These are phyloP conservation scores for Lophotriccus pileatus DNA, from an alignment of 2,797 vertebrate species.

Conservation along the genomic window DNA sequence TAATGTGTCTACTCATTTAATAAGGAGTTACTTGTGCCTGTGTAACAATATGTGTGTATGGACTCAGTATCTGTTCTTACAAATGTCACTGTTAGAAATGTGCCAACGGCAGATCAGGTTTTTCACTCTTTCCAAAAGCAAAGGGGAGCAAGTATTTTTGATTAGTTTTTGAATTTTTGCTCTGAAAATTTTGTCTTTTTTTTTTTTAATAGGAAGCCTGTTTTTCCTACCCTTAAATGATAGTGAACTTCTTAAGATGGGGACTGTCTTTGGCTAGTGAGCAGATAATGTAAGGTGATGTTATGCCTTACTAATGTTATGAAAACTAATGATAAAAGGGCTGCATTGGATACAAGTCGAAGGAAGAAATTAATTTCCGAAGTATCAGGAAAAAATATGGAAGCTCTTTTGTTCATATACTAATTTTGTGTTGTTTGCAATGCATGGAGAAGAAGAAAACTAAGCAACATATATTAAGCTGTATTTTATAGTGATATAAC, in stretches of 20 bases:
- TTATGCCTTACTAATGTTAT: neutral
- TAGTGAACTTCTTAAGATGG: neutral
- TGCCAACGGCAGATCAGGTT: neutral
- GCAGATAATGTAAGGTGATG: neutral
- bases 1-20: neutral
- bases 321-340: neutral
- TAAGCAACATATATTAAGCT: neutral
- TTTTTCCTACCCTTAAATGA: neutral
- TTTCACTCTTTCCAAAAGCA: neutral
- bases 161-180: neutral
- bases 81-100: neutral
- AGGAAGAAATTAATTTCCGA: neutral
- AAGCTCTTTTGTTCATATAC: neutral
- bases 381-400: neutral
- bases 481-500: neutral
- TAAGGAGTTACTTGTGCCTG: neutral
- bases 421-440: neutral
- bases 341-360: neutral
- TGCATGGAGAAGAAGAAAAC: neutral
- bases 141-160: neutral
- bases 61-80: neutral
- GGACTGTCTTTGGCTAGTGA: neutral
- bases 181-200: neutral
- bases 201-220: neutral
- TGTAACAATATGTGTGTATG: neutral